Conservation (phyloP, 1,140 invertebrate genomes). For the Zaprionus tsacasi region DNA sequence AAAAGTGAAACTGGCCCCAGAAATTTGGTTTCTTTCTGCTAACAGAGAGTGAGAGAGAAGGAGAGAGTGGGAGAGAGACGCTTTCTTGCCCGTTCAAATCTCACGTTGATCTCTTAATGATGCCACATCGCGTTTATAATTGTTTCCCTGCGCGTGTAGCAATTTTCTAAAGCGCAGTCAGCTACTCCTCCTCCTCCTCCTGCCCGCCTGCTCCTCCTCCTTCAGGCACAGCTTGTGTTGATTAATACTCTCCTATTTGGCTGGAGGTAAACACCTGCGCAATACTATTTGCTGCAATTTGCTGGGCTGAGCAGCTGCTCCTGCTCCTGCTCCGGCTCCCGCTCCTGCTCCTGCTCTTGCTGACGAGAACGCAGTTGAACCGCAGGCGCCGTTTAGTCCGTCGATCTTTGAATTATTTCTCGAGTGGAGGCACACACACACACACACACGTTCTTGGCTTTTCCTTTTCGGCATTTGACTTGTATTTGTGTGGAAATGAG, state of each 20-base stretch:
- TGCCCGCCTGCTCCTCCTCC: neutral
- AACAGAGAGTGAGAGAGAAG: too few relatives aligned
- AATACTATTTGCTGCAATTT: slow-evolving; percentile 55
- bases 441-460: slow-evolving; percentile 29
- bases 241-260: slow-evolving; percentile 34
- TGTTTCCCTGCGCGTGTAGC: slow-evolving; percentile 58
- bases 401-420: slow-evolving; percentile 59
- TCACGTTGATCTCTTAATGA: slow-evolving; percentile 79
- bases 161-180: slow-evolving; percentile 33
- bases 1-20: slow-evolving; percentile 68
- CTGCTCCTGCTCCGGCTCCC: too few relatives aligned
- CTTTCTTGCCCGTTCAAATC: slow-evolving; percentile 55
- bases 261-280: slow-evolving; percentile 66
- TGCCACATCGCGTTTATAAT: slow-evolving; percentile 63
- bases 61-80: neutral
- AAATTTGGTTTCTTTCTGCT: slow-evolving; percentile 40
- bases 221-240: neutral
- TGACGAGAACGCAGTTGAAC: slow-evolving; percentile 18
- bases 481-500: slow-evolving; percentile 82
- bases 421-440: slow-evolving; percentile 43
- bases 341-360: too few relatives aligned
- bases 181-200: neutral
- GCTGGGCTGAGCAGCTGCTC: neutral
- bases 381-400: slow-evolving; percentile 60
- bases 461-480: slow-evolving; percentile 70